These are phyloP conservation scores for Limenitis camilla DNA, from an alignment of 2,888 invertebrate genomes.

Conservation along the genomic window DNA sequence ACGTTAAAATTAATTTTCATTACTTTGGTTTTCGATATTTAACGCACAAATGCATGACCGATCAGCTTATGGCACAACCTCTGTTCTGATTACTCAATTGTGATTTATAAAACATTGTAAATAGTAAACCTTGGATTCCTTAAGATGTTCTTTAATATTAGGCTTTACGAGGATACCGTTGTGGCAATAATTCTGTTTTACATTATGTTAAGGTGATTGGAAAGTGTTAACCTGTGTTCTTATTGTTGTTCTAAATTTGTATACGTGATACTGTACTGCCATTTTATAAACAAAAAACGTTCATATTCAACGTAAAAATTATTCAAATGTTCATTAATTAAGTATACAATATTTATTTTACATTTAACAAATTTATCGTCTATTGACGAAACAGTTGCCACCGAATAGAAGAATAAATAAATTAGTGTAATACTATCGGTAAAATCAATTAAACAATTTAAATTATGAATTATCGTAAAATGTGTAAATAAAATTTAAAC, in stretches of 20 bases:
- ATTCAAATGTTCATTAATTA: constrained; percentile 33
- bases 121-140: constrained; percentile 19
- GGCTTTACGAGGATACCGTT: constrained; percentile 30
- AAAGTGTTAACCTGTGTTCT: constrained; percentile 41
- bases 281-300: constrained; percentile 45
- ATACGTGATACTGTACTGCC: constrained; percentile 69
- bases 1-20: too few species aligned
- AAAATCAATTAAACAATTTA: constrained; percentile 13
- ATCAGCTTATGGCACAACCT: constrained; percentile 44
- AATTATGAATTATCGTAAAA: constrained; percentile 25
- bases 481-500: constrained; percentile 58
- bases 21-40: constrained; percentile 5
- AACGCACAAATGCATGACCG: constrained; percentile 50
- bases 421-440: constrained; percentile 4
- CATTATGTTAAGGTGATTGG: constrained; percentile 32
- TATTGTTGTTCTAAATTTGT: constrained; percentile 48
- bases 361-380: constrained; percentile 23
- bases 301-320: constrained; percentile 41
- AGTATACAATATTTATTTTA: constrained; percentile 28
- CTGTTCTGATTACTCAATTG: constrained; percentile 34
- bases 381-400: constrained; percentile 24
- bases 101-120: constrained; percentile 30
- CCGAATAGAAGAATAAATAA: constrained; percentile 9
- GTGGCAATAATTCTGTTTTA: constrained; percentile 53
- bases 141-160: constrained; percentile 22